Evolutionary conservation across 2,797 vertebrate genomes (phyloP).

Genomic region (Thunnus albacares): DNA sequence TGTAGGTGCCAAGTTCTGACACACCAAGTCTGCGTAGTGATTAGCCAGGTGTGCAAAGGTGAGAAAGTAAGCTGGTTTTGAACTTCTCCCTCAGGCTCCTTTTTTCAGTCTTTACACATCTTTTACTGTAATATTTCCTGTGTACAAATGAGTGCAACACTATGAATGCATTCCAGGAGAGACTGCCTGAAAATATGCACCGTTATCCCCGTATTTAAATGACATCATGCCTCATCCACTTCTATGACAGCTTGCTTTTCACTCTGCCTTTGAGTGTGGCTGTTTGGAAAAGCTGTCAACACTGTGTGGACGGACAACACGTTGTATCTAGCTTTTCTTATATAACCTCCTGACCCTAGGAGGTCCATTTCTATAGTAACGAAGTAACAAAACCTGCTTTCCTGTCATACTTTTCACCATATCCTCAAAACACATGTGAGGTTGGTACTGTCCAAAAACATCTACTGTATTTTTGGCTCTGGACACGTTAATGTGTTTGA

Average conservation of each 20-base stretch:
- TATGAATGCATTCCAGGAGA: not conserved
- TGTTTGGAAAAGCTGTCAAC: too few species aligned
- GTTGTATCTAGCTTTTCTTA: not conserved
- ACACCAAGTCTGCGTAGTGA: too few species aligned
- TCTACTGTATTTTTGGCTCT: not conserved
- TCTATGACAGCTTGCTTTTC: too few species aligned
- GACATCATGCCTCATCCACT: too few species aligned
- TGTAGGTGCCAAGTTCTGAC: too few species aligned
- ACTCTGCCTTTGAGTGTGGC: too few species aligned
- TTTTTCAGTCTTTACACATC: not conserved
- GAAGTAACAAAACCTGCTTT: not conserved
- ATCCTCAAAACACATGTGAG: not conserved
- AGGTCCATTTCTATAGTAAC: not conserved
- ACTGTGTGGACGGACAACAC: too few species aligned
- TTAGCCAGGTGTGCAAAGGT: too few species aligned
- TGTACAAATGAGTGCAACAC: not conserved
- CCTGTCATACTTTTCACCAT: not conserved
- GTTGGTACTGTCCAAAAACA: constrained; percentile 1
- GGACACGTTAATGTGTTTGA: not conserved
- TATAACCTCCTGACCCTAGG: not conserved
- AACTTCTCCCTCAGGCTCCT: not conserved
- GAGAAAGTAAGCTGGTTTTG: too few species aligned
- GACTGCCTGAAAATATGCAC: too few species aligned
- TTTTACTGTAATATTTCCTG: too few species aligned
- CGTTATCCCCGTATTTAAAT: not conserved